Percentiles rank a stretch among this genome's conserved stretches.
phyloP scores from a whole-genome alignment of 1,140 invertebrate genomes.

The Goniozus legneri region DNA sequence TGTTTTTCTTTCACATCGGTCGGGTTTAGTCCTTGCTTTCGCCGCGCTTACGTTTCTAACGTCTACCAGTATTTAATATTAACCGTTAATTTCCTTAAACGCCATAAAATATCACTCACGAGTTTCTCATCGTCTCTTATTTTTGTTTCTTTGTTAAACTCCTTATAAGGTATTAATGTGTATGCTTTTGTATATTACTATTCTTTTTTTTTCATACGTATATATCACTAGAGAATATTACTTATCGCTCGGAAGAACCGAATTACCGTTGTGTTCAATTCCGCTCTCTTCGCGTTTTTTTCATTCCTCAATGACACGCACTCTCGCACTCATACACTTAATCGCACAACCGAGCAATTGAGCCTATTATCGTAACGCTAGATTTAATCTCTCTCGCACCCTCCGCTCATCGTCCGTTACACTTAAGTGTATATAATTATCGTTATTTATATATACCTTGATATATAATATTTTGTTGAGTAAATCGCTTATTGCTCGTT shows the following conservation, averaged over 20 bases:
- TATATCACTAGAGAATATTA: slow-evolving; percentile 34
- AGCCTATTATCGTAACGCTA: slow-evolving; percentile 1
- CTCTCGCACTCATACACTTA: slow-evolving; percentile 1
- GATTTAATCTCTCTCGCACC: background rate
- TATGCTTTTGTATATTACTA: background rate
- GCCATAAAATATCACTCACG: slow-evolving; percentile 32
- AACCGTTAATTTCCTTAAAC: slow-evolving; percentile 19
- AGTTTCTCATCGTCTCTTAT: slow-evolving; percentile 27
- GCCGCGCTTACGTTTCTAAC: slow-evolving; percentile 11
- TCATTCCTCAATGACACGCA: background rate
- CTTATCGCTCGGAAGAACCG: slow-evolving; percentile 21
- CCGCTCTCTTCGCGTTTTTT: background rate
- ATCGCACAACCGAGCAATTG: background rate
- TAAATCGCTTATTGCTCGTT: slow-evolving; percentile 48
- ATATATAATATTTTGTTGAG: no score
- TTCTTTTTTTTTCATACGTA: slow-evolving; percentile 18
- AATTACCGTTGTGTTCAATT: no score
- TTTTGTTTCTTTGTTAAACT: background rate
- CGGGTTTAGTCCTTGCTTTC: background rate
- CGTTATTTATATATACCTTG: no score
- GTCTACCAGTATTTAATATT: no score
- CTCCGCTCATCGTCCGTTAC: no score
- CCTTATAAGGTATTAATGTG: no score
- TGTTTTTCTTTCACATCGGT: background rate
- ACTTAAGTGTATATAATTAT: no score